Base-by-base conservation (phyloP, 2,797 vertebrate species). In the Pterois miles region DNA sequence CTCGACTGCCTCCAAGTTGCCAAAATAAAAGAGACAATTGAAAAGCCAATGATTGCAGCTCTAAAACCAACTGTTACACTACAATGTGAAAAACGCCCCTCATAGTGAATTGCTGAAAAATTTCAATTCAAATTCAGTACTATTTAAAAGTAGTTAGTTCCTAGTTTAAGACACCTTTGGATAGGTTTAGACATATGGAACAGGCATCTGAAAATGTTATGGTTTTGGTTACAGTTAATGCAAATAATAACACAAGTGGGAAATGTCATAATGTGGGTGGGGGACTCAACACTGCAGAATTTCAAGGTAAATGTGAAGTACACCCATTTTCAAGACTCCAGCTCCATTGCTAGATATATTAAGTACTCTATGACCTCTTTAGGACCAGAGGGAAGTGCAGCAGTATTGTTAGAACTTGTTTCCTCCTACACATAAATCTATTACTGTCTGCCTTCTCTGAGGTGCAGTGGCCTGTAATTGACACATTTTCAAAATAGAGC, bases 341-440 rank as follows among this genome's bases (percentile, higher is more conserved):
- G 11, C 22, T 48, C 8, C 5, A 4, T 27, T 31, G 18, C 43
- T 48, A 38, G 16, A 29, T 57, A 12, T 0, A 74, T 74, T 29
- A 31, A 43, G 13, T 59, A 0, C 33, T 69, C 48, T 65, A 10
- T 73, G 65, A 71, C 29, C 46, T 82, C 12, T 74, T 58, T 31
- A 23, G 20, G 54, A 34, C 53, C 33, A 6, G 34, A 50, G 38
- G 53, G 56, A 74, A 74, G 76, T 25, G 29, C 40, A 78, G n/a
- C 31, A 65, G 20, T 18, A 2, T 62, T 48, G 53, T 69, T 59
- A 27, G 16, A 81, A 33, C 50, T 29, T 22, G 3, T 33, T 77
- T 27, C 54, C 50, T 63, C 63, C 66, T 58, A 50, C 66, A 64
- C 50, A 40, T 5, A 5, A 48, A 46, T 75, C 60, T 13, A 40